Conservation (phyloP, 2,113 vertebrate genomes). For the Passer montanus region DNA sequence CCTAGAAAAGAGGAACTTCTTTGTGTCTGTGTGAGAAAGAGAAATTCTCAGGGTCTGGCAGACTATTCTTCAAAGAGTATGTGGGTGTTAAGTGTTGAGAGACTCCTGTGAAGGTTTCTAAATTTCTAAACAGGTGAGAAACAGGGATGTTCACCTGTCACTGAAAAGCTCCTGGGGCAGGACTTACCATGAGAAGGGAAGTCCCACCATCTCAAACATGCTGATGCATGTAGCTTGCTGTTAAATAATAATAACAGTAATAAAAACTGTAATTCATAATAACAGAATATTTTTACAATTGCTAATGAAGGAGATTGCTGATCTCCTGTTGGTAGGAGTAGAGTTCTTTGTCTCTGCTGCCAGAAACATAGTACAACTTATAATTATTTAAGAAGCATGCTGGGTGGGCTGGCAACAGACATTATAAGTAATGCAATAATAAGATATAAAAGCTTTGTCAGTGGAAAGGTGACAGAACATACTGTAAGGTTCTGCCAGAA, state of each 20-base stretch:
- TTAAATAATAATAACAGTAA: not conserved
- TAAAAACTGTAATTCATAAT: constrained; percentile 5
- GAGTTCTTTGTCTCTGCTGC: constrained; percentile 14
- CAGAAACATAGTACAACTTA: constrained; percentile 26
- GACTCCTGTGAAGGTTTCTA: not conserved
- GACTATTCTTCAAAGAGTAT: not conserved
- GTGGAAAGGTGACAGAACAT: constrained; percentile 21
- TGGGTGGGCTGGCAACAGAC: constrained; percentile 3
- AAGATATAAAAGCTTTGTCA: not conserved
- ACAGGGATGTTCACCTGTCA: not conserved
- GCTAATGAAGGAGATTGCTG: constrained; percentile 3
- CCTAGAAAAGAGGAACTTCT: not conserved
- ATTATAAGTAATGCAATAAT: constrained; percentile 11
- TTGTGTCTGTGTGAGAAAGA: not conserved
- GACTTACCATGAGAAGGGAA: not conserved
- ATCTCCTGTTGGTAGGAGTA: not conserved
- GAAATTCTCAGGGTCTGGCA: not conserved
- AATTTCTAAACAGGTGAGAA: not conserved
- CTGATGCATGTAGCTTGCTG: not conserved
- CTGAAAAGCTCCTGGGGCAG: not conserved
- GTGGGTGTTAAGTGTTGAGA: not conserved
- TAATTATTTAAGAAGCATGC: constrained; percentile 41
- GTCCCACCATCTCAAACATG: not conserved
- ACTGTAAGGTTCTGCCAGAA: not conserved
- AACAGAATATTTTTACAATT: not conserved